Evolutionary conservation across 2,888 invertebrate genomes (phyloP).

Genomic region (Selenia dentaria): DNA sequence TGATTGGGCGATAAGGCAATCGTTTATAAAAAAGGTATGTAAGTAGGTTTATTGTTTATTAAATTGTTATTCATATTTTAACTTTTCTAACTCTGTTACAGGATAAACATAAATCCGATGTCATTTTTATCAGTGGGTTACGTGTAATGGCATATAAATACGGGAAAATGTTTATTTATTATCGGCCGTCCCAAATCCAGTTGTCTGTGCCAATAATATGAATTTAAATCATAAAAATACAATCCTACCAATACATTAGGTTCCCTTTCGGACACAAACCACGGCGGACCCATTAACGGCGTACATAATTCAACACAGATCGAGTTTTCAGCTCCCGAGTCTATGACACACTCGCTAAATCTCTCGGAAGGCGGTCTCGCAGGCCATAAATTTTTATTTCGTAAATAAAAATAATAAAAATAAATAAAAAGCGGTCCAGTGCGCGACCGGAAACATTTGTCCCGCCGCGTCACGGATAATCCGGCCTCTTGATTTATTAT

Average conservation of each 20-base stretch:
- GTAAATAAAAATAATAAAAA: constrained; percentile 82
- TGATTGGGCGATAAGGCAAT: no score
- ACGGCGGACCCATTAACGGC: constrained; percentile 69
- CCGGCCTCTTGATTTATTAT: constrained; percentile 79
- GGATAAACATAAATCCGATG: constrained; percentile 6
- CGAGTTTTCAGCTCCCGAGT: constrained; percentile 72
- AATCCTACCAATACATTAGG: constrained; percentile 65
- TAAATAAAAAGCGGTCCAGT: constrained; percentile 69
- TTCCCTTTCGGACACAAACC: constrained; percentile 61
- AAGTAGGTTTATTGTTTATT: no score
- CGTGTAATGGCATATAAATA: constrained; percentile 30
- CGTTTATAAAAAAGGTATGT: no score
- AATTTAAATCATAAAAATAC: constrained; percentile 62
- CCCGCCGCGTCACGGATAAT: constrained; percentile 75
- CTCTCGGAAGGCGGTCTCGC: constrained; percentile 79
- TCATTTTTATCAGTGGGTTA: constrained; percentile 19
- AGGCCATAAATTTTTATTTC: constrained; percentile 79
- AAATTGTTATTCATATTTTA: no score
- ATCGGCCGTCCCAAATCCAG: constrained; percentile 32
- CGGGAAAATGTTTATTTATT: constrained; percentile 29
- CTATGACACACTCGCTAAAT: constrained; percentile 82
- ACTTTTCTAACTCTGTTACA: no score
- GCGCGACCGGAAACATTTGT: constrained; percentile 80
- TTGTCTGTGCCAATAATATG: constrained; percentile 50
- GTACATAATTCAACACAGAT: constrained; percentile 76